Base-by-base conservation (phyloP, 2,797 vertebrate species). In the Lacerta bilineata region DNA sequence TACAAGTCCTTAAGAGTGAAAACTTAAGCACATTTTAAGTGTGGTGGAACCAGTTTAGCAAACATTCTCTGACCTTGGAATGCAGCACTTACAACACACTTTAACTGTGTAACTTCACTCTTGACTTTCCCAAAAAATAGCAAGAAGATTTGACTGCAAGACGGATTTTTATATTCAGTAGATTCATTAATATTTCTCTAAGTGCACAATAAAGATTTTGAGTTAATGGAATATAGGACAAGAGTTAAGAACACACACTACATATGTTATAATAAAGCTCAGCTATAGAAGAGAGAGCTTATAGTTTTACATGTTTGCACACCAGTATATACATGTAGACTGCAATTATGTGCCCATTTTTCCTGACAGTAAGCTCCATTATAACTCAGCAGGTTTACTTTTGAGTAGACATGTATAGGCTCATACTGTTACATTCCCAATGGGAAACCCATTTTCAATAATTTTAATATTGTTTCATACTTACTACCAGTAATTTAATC, bases 241-340 rank as follows among this genome's bases (percentile, higher is more conserved):
- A 18, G 13, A 68, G 27, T 69, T 20, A 8, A 18, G 29, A 18
- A 3, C 15, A 68, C 43, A 27, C 64, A 41, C 8, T 46, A 27
- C 17, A n/a, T 43, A 43, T 20, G 8, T 41, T 27, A 82, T 29
- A 43, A 66, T 81, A 82, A 68, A 82, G 39, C 36, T 39, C 39
- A 41, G 2, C 61, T 39, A 82, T 68, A 29, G 43, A 68, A 66
- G 36, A 64, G 20, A 17, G 20, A 72, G 20, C n/a, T 46, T 36
- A 82, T 4, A 27, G 88, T 33, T 77, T 13, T 59, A 23, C n/a
- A 3, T 72, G 13, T 66, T 80, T 89, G 27, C 41, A 10, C 64
- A 86, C 0, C 0, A 90, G 5, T 86, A n/a, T 46, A 91, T 91
- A 69, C 50, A 59, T 61, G 13, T 81, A 66, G 18, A 7, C 13